A percentile compares a stretch with the other conserved stretches of the same genome.
Conservation (phyloP, 2,113 vertebrate species). For the Macroglossus sobrinus region DNA sequence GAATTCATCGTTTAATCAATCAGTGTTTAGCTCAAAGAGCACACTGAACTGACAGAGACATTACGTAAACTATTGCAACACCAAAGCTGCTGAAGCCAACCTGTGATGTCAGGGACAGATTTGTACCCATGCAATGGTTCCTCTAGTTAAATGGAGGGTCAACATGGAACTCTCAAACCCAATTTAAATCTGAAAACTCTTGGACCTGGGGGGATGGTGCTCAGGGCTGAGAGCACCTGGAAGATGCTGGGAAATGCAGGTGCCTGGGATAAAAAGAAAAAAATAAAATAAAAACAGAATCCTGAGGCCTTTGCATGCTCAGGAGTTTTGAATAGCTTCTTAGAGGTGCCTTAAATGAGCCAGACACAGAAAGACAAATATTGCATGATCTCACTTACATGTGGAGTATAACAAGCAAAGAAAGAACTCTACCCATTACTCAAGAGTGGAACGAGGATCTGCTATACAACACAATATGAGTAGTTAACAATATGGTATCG, state of each 20-base stretch:
- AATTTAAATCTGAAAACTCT: conserved; percentile 32
- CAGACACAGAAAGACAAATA: not conserved
- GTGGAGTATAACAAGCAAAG: not conserved
- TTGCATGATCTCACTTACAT: not conserved
- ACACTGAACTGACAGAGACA: conserved; percentile 38
- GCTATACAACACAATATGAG: not conserved
- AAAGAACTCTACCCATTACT: not conserved
- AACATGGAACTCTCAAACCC: not conserved
- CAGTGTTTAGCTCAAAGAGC: conserved; percentile 22
- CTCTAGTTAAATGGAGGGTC: not conserved
- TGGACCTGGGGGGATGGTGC: not conserved
- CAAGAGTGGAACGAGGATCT: not conserved
- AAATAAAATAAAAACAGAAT: not conserved
- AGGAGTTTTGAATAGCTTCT: not conserved
- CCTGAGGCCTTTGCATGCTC: not conserved
- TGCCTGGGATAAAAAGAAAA: not conserved
- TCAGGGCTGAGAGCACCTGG: not conserved
- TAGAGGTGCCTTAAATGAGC: not conserved
- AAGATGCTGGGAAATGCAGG: not conserved
- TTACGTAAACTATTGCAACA: conserved; percentile 26
- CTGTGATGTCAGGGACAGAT: not conserved
- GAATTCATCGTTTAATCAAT: conserved; percentile 48
- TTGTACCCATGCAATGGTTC: not conserved
- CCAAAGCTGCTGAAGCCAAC: not conserved
- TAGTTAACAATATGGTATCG: not conserved